A percentile compares a stretch with the other conserved stretches of the same genome.
Conservation (phyloP, 2,888 invertebrate species). For the Rosalia funebris region DNA sequence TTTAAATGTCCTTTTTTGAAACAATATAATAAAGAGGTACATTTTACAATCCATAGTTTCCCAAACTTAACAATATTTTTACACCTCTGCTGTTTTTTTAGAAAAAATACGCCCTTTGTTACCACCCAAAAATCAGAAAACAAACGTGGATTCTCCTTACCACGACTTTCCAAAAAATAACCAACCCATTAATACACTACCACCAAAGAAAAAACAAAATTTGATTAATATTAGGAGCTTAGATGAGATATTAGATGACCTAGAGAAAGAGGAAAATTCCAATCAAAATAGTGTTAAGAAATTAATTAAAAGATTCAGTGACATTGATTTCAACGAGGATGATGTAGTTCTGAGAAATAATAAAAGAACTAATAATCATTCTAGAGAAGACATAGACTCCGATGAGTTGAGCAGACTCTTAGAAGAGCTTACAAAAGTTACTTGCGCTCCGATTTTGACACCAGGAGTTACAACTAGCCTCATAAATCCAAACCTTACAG, state of each 20-base stretch:
- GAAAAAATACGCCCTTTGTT: conserved; percentile 22
- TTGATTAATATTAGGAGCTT: conserved; percentile 47
- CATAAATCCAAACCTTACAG: conserved; percentile 50
- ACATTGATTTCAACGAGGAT: conserved; percentile 39
- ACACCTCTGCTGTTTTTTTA: too few species aligned
- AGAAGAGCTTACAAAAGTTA: conserved; percentile 61
- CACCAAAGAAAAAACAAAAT: conserved; percentile 33
- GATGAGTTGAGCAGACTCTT: conserved; percentile 59
- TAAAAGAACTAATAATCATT: conserved; percentile 20
- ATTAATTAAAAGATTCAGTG: conserved; percentile 59
- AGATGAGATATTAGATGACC: conserved; percentile 58
- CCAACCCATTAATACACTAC: conserved; percentile 35
- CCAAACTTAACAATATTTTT: too few species aligned
- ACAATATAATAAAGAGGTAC: too few species aligned
- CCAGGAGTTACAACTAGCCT: conserved; percentile 61
- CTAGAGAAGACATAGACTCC: conserved; percentile 49
- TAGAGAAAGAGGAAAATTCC: conserved; percentile 45
- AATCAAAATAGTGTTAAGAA: conserved; percentile 49
- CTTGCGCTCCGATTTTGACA: conserved; percentile 60
- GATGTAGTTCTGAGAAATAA: conserved; percentile 43
- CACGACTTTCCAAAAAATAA: conserved; percentile 56
- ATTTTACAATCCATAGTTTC: too few species aligned
- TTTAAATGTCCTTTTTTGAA: too few species aligned
- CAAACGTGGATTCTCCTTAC: conserved; percentile 48
- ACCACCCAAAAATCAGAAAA: conserved; percentile 40